Conservation (phyloP, 2,113 vertebrate genomes). For the Engraulis encrasicolus region DNA sequence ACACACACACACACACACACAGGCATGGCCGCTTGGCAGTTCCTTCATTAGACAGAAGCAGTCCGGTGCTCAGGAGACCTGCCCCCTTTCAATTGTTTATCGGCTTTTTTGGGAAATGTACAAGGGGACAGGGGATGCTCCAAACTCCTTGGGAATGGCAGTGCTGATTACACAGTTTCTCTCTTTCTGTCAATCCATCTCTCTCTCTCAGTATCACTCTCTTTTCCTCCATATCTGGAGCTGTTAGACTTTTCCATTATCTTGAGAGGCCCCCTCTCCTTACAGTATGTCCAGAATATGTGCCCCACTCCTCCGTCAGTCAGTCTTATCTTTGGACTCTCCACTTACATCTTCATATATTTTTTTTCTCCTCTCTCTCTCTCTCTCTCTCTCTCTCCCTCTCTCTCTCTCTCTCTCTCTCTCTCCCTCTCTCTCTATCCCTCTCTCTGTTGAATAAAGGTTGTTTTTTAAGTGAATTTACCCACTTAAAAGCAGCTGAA, state of each 20-base stretch:
- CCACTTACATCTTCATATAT: not conserved
- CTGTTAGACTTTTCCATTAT: slow-evolving; percentile 60
- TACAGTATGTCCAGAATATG: slow-evolving; percentile 26
- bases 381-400: not conserved
- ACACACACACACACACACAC: slow-evolving; percentile 1
- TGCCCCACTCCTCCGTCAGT: slow-evolving; percentile 43
- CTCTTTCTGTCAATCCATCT: slow-evolving; percentile 6
- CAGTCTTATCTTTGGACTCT: slow-evolving; percentile 44
- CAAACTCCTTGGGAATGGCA: not conserved
- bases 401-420: not conserved
- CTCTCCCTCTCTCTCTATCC: not conserved
- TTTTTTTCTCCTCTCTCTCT: not conserved
- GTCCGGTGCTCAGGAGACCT: not conserved
- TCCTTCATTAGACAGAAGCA: not conserved
- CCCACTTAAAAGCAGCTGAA: too few species aligned
- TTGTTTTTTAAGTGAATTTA: too few species aligned
- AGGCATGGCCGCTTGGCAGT: not conserved
- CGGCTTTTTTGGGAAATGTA: not conserved
- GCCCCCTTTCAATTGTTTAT: not conserved
- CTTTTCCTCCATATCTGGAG: not conserved
- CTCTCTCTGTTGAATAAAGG: too few species aligned
- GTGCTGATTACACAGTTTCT: not conserved
- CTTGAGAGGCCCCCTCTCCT: slow-evolving; percentile 42
- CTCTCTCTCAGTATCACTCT: not conserved
- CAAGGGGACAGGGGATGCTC: not conserved